Conservation (phyloP, 2,888 invertebrate genomes). For the Ichneumoninae sp. region DNA sequence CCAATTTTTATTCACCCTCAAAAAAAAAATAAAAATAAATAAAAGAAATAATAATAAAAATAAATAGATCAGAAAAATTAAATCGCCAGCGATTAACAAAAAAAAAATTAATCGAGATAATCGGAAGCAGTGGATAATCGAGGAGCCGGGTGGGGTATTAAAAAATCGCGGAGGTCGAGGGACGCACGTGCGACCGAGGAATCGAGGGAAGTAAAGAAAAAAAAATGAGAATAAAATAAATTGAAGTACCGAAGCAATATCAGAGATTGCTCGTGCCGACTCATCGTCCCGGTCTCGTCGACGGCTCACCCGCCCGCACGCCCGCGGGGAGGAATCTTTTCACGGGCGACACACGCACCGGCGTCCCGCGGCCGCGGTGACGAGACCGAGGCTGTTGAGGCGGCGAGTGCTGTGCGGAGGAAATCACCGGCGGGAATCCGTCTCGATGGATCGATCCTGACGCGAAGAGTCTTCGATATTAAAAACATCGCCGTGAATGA, state of each 20-base stretch:
- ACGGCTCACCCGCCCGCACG: background rate
- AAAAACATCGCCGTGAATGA: slow-evolving; percentile 13
- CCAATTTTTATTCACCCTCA: background rate
- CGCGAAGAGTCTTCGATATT: slow-evolving; percentile 29
- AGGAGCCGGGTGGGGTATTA: background rate
- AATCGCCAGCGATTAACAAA: too few relatives aligned
- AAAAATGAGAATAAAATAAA: background rate
- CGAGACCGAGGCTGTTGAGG: slow-evolving; percentile 42
- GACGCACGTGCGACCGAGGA: background rate
- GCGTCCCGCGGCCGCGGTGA: background rate
- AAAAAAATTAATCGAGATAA: background rate
- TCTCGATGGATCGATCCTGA: slow-evolving; percentile 26
- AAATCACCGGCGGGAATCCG: slow-evolving; percentile 27
- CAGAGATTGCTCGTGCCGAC: slow-evolving; percentile 22
- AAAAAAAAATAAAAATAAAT: background rate
- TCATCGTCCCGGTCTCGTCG: slow-evolving; percentile 1
- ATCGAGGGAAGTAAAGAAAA: background rate
- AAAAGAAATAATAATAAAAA: too few relatives aligned
- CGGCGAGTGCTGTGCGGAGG: slow-evolving; percentile 26
- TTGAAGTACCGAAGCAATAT: slow-evolving; percentile 7
- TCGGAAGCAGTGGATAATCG: background rate
- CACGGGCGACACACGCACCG: background rate
- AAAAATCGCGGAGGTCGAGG: background rate
- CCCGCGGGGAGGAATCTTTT: slow-evolving; percentile 28
- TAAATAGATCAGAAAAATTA: too few relatives aligned